Conservation (phyloP, 2,888 invertebrate genomes). For the Pseudococcus viburni region DNA sequence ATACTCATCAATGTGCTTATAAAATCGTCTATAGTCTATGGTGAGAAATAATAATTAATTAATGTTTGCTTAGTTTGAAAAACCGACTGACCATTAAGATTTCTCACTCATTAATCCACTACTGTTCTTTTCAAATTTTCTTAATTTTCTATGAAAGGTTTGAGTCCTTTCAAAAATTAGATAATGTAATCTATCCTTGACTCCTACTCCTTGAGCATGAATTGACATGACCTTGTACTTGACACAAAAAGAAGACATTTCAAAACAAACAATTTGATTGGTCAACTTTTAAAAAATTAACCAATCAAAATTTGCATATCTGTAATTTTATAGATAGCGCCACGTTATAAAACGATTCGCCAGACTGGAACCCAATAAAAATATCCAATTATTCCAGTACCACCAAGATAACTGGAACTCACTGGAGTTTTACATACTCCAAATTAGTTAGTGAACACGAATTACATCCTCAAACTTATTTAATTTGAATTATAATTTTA, state of each 20-base stretch:
- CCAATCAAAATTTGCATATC: not conserved
- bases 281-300: not conserved
- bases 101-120: too few relatives aligned
- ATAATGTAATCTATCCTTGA: too few relatives aligned
- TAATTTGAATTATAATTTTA: not conserved
- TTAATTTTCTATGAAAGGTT: not conserved
- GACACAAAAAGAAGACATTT: not conserved
- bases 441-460: too few relatives aligned
- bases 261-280: slow-evolving; percentile 16
- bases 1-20: not conserved
- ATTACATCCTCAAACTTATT: too few relatives aligned
- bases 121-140: too few relatives aligned
- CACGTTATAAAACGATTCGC: not conserved
- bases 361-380: not conserved
- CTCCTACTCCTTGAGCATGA: too few relatives aligned
- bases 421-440: too few relatives aligned
- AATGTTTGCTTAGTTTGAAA: too few relatives aligned
- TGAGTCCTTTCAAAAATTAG: not conserved
- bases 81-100: too few relatives aligned
- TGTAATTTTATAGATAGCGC: not conserved
- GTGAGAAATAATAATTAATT: too few relatives aligned
- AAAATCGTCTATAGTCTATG: not conserved
- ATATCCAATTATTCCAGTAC: not conserved
- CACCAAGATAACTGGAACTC: too few relatives aligned
- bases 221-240: not conserved